Conservation (phyloP, 2,797 vertebrate species). For the Sphenopsis melanotis region DNA sequence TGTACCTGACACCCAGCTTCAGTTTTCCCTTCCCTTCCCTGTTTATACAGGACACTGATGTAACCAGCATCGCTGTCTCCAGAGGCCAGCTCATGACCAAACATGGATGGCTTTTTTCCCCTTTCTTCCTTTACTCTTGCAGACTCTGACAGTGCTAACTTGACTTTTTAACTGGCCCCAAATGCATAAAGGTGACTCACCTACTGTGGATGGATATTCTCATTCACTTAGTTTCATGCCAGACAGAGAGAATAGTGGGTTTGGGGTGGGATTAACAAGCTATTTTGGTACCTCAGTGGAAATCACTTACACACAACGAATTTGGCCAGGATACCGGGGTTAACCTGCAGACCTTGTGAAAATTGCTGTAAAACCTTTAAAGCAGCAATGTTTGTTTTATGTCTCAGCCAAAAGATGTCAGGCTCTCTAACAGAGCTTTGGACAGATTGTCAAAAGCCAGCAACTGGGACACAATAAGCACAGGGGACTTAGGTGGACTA, state of each 20-base stretch:
- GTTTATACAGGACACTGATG: neutral
- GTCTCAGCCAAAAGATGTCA: neutral
- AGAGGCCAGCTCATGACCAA: neutral
- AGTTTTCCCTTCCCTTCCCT: neutral
- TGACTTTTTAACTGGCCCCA: neutral
- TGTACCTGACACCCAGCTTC: neutral
- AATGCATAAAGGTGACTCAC: neutral
- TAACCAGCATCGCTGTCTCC: neutral
- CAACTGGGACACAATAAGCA: neutral
- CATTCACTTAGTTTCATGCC: neutral
- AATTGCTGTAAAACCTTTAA: neutral
- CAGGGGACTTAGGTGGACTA: neutral
- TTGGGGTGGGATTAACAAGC: neutral
- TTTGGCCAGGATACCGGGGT: neutral
- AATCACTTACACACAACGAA: neutral
- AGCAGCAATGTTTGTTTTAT: neutral
- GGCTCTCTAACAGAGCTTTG: neutral
- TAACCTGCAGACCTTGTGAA: neutral
- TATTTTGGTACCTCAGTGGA: neutral
- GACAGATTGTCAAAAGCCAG: constrained; percentile 9
- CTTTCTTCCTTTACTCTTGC: neutral
- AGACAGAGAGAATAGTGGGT: neutral
- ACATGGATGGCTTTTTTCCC: neutral
- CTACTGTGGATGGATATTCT: neutral
- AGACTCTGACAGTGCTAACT: neutral